Conservation (phyloP, 2,797 vertebrate species). For the Cryptoblepharus egeriae region DNA sequence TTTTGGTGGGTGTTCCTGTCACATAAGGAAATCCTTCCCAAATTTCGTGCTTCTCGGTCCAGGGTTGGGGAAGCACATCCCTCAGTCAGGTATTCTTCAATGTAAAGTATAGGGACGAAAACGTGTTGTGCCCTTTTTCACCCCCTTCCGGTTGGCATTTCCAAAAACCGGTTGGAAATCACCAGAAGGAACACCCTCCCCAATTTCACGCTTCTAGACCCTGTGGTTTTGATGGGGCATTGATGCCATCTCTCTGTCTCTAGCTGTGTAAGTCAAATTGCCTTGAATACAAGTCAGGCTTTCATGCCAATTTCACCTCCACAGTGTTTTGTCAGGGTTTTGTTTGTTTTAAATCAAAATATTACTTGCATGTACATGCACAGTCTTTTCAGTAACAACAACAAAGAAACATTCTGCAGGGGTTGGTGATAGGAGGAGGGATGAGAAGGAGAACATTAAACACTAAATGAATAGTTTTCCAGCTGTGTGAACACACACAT, state of each 20-base stretch:
- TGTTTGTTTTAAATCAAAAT: neutral
- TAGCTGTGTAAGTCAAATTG: neutral
- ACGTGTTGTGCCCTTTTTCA: too few species aligned
- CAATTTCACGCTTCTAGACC: too few species aligned
- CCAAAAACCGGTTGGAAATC: too few species aligned
- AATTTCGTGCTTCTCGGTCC: too few species aligned
- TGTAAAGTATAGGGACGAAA: too few species aligned
- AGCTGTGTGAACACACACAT: neutral
- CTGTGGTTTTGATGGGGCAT: too few species aligned
- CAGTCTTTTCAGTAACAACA: neutral
- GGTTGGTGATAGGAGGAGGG: neutral
- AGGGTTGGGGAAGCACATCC: too few species aligned
- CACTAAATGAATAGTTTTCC: neutral
- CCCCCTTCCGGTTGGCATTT: too few species aligned
- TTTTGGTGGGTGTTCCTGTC: too few species aligned
- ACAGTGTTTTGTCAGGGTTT: neutral
- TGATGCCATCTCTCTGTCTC: neutral
- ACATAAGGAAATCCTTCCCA: too few species aligned
- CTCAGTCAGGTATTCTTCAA: too few species aligned
- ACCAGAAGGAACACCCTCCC: too few species aligned
- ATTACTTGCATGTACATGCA: neutral
- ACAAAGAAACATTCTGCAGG: neutral
- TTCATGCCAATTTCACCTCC: neutral
- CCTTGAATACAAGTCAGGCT: neutral
- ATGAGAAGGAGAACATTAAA: neutral